phyloP scores from a whole-genome alignment of 2,888 invertebrate species.

The Formica aserva region DNA sequence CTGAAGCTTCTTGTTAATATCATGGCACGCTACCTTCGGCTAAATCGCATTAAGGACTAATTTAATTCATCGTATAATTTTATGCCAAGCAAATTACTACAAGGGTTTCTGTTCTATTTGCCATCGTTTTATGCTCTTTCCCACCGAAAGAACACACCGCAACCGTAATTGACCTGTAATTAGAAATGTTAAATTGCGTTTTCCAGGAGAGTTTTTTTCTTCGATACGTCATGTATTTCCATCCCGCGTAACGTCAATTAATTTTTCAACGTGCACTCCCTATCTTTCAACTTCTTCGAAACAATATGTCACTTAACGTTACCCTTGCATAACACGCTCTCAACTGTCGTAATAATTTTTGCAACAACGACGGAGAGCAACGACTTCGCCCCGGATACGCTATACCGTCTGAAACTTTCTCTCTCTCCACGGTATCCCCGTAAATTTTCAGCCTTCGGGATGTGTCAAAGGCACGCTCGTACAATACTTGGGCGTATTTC shows the following conservation, averaged over 20 bases:
- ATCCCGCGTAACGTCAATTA: background rate
- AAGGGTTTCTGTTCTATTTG: background rate
- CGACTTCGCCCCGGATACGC: conserved; percentile 1
- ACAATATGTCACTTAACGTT: conserved; percentile 7
- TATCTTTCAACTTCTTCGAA: background rate
- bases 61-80: conserved; percentile 41
- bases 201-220: background rate
- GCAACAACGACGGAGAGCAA: conserved; percentile 20
- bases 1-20: conserved; percentile 52
- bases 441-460: conserved; percentile 34
- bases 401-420: conserved; percentile 41
- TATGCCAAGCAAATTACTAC: conserved; percentile 1
- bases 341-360: conserved; percentile 47
- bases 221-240: background rate
- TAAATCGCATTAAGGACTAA: conserved; percentile 38
- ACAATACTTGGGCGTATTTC: conserved; percentile 45
- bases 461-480: conserved; percentile 46
- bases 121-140: background rate
- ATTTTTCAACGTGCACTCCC: background rate
- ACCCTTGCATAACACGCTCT: background rate
- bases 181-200: background rate
- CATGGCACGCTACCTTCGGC: conserved; percentile 21
- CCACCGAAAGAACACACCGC: background rate
- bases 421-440: conserved; percentile 11
- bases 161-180: background rate